Conservation (phyloP, 2,113 vertebrate genomes). For the Tinamus guttatus region DNA sequence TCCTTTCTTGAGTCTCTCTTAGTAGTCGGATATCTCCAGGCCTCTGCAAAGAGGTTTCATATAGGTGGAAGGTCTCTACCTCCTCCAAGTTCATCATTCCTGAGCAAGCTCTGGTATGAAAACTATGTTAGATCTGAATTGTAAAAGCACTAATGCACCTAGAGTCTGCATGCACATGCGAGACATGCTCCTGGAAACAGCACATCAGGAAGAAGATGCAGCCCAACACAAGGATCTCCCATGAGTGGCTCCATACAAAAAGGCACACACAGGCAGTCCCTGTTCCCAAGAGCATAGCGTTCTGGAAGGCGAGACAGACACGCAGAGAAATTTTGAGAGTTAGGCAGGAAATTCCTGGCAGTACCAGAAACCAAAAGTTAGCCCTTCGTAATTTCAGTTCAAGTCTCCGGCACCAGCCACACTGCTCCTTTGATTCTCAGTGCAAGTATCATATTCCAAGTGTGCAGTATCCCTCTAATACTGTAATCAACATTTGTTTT, state of each 20-base stretch:
- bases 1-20: background rate
- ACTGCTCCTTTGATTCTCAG: background rate
- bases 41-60: background rate
- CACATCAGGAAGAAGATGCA: background rate
- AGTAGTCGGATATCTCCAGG: background rate
- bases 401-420: background rate
- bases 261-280: background rate
- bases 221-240: background rate
- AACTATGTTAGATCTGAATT: rapidly evolving
- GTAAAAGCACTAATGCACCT: background rate
- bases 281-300: rapidly evolving
- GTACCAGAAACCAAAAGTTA: background rate
- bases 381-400: background rate
- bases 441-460: background rate
- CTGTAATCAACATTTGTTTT: background rate
- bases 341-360: background rate
- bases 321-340: background rate
- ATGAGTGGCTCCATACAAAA: background rate
- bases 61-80: background rate
- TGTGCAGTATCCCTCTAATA: background rate
- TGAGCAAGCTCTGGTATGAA: background rate
- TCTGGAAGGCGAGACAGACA: background rate
- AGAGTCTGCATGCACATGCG: rapidly evolving
- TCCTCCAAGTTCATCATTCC: background rate
- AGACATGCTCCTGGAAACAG: background rate